Base-by-base conservation (phyloP, 2,888 invertebrate species). In the Drosophila pseudotakahashii region DNA sequence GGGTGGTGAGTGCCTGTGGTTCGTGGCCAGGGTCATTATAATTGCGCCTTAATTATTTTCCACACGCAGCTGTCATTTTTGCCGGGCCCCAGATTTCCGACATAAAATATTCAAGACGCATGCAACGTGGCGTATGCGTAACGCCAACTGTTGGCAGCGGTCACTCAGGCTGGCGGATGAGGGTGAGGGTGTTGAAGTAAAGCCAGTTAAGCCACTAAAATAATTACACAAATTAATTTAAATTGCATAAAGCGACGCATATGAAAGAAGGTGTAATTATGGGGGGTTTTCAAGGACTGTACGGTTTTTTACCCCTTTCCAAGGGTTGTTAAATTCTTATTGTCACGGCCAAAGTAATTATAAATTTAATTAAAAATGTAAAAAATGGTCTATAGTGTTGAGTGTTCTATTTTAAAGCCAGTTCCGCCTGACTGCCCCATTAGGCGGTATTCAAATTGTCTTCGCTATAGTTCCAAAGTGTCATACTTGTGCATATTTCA, bases 191-290 rank as follows among this genome's bases (percentile, higher is more conserved):
- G 68, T 36, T 73, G 41, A 55, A 79, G 77, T 79, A 63, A 82
- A 72, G 74, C 74, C 80, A 71, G 76, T 88, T 74, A 75, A 75
- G 71, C 57, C 77, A 75, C 87, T 82, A 74, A 82, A 77, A 77
- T 89, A 84, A 84, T 84, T 84, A 82, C 83, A 71, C 68, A 85
- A 89, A 84, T 86, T 88, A 88, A 82, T 88, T 89, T 84, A 84
- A 89, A 89, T 86, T 86, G 74, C 87, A 89, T 76, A 75, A 79
- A 75, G 64, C 57, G 58, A 23, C 50, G 55, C 47, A 51, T 42
- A 62, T 50, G 51, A 48, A 36, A 72, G 61, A 14, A 26, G 41
- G 34, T 32, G 19, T 13, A 41, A 23, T 57, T 39, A 75, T 55
- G 32, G 16, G 7, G 66, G n/a, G n/a, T 6, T 39, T 2, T 26